These are phyloP conservation scores for Apodemia duryi DNA, from an alignment of 2,888 invertebrate genomes.

Conservation along the genomic window DNA sequence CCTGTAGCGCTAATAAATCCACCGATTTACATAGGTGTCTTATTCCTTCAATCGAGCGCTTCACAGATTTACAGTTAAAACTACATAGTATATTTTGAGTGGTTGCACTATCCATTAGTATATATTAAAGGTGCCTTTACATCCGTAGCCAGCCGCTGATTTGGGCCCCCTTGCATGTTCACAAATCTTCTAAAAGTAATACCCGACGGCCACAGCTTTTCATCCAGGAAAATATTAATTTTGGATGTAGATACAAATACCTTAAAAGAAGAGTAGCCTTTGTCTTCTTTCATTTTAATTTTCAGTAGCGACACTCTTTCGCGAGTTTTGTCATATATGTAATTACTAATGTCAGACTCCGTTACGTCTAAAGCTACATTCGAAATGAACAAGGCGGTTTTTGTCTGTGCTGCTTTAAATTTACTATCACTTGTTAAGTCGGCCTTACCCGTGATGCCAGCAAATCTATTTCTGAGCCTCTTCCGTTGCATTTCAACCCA, in stretches of 20 bases:
- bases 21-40: too few species aligned
- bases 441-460: not conserved
- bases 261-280: conserved; percentile 25
- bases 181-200: conserved; percentile 21
- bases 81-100: too few species aligned
- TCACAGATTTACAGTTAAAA: too few species aligned
- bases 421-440: not conserved
- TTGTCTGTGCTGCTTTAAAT: conserved; percentile 25
- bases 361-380: conserved; percentile 21
- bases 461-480: not conserved
- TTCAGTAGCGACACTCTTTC: conserved; percentile 21
- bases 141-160: conserved; percentile 27
- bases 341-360: conserved; percentile 25
- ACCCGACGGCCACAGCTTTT: conserved; percentile 27
- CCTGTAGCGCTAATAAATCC: too few species aligned
- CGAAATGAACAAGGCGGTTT: conserved; percentile 17
- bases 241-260: conserved; percentile 25
- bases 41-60: too few species aligned
- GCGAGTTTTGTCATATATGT: conserved; percentile 23
- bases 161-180: conserved; percentile 7
- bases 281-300: conserved; percentile 24
- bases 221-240: conserved; percentile 23
- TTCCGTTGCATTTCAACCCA: not conserved
- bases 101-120: too few species aligned
- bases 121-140: conserved; percentile 14